phyloP scores from a whole-genome alignment of 2,113 vertebrate species.

The Pholis gunnellus region DNA sequence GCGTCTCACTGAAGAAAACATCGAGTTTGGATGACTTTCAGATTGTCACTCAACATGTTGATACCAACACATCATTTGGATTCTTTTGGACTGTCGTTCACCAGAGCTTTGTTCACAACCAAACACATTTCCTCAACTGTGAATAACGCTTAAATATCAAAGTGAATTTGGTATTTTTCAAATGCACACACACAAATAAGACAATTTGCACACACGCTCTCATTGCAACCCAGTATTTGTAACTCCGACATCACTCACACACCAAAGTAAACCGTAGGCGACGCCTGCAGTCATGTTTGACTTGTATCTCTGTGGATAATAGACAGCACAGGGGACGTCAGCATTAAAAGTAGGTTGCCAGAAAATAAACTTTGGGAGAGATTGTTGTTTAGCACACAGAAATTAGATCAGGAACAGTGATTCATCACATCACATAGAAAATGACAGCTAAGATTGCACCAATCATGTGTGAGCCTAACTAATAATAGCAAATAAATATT shows the following conservation, averaged over 20 bases:
- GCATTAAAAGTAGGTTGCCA: constrained; percentile 18
- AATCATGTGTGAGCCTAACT: background rate
- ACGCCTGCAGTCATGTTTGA: constrained; percentile 33
- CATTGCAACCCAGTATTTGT: background rate
- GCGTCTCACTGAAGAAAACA: background rate
- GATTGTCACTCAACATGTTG: background rate
- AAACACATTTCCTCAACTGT: background rate
- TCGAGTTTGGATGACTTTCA: constrained; percentile 3
- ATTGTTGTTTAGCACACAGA: background rate
- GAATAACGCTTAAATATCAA: background rate
- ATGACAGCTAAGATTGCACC: background rate
- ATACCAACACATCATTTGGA: background rate
- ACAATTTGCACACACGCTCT: background rate
- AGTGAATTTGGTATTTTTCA: background rate
- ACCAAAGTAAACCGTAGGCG: background rate
- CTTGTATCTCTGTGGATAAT: constrained; percentile 17
- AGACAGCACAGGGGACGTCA: background rate
- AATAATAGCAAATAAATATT: background rate
- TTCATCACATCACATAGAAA: background rate
- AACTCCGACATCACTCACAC: background rate
- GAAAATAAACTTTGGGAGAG: background rate
- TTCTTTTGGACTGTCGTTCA: background rate
- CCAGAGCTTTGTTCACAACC: background rate
- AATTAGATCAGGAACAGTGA: constrained; percentile 11
- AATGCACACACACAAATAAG: background rate